Percentiles rank a stretch among this genome's conserved stretches.
Evolutionary conservation across 1,140 invertebrate species (phyloP).

Genomic region (Bombus breviceps): DNA sequence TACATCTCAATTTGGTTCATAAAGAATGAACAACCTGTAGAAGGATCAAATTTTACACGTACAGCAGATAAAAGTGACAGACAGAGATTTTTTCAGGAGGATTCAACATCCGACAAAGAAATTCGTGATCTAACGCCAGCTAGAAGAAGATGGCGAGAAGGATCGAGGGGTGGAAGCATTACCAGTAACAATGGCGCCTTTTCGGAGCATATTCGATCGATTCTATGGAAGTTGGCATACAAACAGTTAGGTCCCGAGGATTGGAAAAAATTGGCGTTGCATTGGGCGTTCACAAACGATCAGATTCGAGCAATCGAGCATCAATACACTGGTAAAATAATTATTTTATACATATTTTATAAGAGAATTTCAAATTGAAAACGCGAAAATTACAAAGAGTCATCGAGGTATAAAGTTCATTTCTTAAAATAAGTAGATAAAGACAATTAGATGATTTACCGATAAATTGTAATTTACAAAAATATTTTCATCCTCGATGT

Average conservation of each 20-base stretch:
- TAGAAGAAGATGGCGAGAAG: constrained; percentile 72
- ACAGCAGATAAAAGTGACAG: no score
- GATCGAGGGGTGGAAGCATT: constrained; percentile 69
- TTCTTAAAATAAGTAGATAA: neutral
- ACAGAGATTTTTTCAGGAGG: constrained; percentile 69
- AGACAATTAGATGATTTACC: neutral
- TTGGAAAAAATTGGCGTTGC: constrained; percentile 88
- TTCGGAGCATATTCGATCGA: constrained; percentile 80
- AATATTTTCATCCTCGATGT: constrained; percentile 66
- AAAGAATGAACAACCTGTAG: no score
- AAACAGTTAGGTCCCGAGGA: constrained; percentile 86
- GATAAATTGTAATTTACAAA: neutral
- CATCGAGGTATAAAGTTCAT: constrained; percentile 26
- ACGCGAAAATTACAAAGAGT: neutral
- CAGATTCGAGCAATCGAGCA: constrained; percentile 90
- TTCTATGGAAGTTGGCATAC: constrained; percentile 88
- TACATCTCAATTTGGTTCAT: no score
- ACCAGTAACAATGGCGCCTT: constrained; percentile 67
- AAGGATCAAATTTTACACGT: no score
- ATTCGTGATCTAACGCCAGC: constrained; percentile 71
- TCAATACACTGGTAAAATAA: constrained; percentile 87
- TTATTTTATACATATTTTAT: neutral
- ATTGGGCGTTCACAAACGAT: constrained; percentile 89
- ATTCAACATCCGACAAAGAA: constrained; percentile 73
- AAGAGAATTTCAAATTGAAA: no score